Base-by-base conservation (phyloP, 2,888 invertebrate species). In the Seira ritae region DNA sequence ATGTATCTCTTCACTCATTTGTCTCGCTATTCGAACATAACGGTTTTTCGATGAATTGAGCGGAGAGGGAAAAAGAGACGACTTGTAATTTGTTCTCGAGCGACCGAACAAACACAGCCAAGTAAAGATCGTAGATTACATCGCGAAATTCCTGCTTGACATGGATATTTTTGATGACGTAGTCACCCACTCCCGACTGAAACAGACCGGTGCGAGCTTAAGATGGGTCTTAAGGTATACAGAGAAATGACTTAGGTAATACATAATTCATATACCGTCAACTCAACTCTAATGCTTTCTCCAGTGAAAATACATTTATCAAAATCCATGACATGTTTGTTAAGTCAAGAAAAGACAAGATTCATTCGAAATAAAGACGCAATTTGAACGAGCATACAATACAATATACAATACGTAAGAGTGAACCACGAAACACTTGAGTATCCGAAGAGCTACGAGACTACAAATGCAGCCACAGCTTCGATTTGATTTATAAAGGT, bases 71-170 rank as follows among this genome's bases (percentile, higher is more conserved):
- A 20, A 46, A 69, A 46, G 46, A 74, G 81, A 66, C 3, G 55
- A 12, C 75, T 75, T 66, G 71, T 81, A 71, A 81, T 81, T 81
- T 81, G 69, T 75, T 81, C 75, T 55, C 55, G 55, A 55, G 55
- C 55, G n/a, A 55, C 55, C 55, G 55, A 55, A 15, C 55, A 55
- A 55, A 55, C 17, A 55, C 55, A 55, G 1, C 22, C 46, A 70
- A 70, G 46, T 70, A 70, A 70, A 55, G 55, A 55, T 55, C 55
- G 15, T 55, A 55, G 55, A 55, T 55, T 55, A 55, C 55, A 55
- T 55, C 12, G 55, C 55, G 17, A 55, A 55, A 55, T 12, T 55
- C 55, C 55, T 68, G n/a, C 37, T 31, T 31, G 31, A 68, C 68
- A 68, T 55, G 46, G 65, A 78, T 71, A 78, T 78, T 78, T 70